Evolutionary conservation across 1,140 invertebrate species (phyloP).

Genomic region (Ctenoplectra terminalis): DNA sequence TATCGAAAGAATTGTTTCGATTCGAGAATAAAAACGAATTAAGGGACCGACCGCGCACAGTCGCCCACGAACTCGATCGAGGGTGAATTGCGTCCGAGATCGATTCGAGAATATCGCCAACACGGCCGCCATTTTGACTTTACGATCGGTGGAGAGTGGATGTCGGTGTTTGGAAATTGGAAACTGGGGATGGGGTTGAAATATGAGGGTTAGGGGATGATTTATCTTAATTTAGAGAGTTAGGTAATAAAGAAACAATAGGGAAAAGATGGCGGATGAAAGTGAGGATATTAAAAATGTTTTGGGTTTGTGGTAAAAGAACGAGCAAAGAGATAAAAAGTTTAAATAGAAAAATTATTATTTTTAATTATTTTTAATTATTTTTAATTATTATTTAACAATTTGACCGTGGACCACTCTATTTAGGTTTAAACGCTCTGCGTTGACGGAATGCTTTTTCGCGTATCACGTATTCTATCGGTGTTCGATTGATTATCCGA

Average conservation of each 20-base stretch:
- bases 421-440: too few relatives aligned
- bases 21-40: slow-evolving; percentile 35
- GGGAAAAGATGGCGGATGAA: neutral
- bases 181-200: neutral
- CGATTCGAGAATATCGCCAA: too few relatives aligned
- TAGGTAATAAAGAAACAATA: neutral
- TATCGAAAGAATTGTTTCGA: slow-evolving; percentile 44
- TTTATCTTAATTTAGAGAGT: slow-evolving; percentile 17
- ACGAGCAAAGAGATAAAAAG: neutral
- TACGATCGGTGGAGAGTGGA: neutral
- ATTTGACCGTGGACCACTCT: too few relatives aligned
- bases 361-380: too few relatives aligned
- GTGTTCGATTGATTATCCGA: too few relatives aligned
- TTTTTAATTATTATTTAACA: too few relatives aligned
- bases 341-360: too few relatives aligned
- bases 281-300: neutral
- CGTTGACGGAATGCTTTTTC: too few relatives aligned
- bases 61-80: too few relatives aligned
- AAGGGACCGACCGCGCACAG: neutral
- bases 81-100: slow-evolving; percentile 9
- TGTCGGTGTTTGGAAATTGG: neutral
- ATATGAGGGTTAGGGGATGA: neutral
- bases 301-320: neutral
- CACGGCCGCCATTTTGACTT: neutral
- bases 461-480: too few relatives aligned